Base-by-base conservation (phyloP, 2,113 vertebrate genomes). In the Trachemys scripta region DNA sequence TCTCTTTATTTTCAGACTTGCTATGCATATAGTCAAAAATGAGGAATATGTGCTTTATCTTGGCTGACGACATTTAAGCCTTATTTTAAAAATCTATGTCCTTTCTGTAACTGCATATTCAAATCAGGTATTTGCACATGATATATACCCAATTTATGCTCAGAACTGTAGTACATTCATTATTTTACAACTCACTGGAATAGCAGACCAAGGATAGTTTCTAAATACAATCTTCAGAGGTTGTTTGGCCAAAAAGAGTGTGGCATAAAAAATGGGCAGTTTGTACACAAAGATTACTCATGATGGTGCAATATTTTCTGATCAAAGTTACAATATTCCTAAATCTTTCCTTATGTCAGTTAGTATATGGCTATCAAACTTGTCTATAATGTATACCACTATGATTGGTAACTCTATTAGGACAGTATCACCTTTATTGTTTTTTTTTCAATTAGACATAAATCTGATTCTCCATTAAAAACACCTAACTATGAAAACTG, bases 391-490 rank as follows among this genome's bases (percentile, higher is more conserved):
- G 9, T 13, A 62, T 29, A 72, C n/a, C 16, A 38, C n/a, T 38
- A 72, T 22, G n/a, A 72, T 38, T 72, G 20, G 65, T n/a, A 72
- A 38, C 50, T 80, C 89, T 50, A 56, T 0, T 76, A 17, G 16
- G 85, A 81, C 87, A 47, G 10, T 31, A 92, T 45, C 38, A 85
- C 17, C 50, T 76, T 62, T 14, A 8, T 85, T 94, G 16, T 24
- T 92, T 78, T 83, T 89, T 91, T 84, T 80, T 19, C 76, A 89
- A 1, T 6, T 82, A 94, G 56, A 95, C 5, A 14, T 54, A 93
- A 92, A 96, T 92, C 17, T 89, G 49, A 90, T 31, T 42, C 85
- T 56, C 38, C 82, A 82, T 90, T 79, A 72, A 57, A 16, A 91
- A 88, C 78, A 88, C 76, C 84, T 51, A 94, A 14, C 22, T 76